Conservation (phyloP, 2,113 vertebrate species). For the Rhea pennata region DNA sequence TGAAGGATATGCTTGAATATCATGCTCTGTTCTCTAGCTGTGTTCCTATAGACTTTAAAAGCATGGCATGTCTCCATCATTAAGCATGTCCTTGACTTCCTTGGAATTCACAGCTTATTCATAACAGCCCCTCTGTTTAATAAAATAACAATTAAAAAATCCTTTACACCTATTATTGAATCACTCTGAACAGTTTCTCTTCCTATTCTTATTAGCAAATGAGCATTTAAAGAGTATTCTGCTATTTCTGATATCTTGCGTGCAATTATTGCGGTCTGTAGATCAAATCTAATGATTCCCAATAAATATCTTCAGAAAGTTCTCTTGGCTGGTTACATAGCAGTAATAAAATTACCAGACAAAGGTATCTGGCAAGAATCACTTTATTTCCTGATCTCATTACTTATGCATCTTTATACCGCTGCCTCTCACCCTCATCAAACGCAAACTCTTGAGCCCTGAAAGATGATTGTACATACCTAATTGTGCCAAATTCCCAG, state of each 20-base stretch:
- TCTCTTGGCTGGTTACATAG: background rate
- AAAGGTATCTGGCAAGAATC: conserved; percentile 41
- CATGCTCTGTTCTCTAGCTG: background rate
- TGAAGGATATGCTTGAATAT: background rate
- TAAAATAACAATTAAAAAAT: background rate
- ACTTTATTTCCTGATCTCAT: conserved; percentile 15
- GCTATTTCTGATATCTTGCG: background rate
- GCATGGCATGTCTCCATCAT: background rate
- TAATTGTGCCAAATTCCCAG: conserved; percentile 1
- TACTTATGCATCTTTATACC: conserved; percentile 31
- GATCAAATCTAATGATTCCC: conserved; percentile 9
- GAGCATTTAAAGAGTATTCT: background rate
- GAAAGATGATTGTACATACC: background rate
- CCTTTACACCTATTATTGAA: background rate
- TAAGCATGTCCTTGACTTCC: background rate
- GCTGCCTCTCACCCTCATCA: conserved; percentile 30
- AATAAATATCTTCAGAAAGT: background rate
- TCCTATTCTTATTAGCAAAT: conserved; percentile 8
- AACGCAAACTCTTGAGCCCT: conserved; percentile 41
- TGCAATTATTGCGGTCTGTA: background rate
- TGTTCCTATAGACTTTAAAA: background rate
- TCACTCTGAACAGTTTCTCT: background rate
- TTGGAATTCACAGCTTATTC: background rate
- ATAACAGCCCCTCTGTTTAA: background rate
- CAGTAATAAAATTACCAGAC: conserved; percentile 24